These are phyloP conservation scores for Microtus ochrogaster DNA, from an alignment of 2,113 vertebrate genomes.

Conservation along the genomic window DNA sequence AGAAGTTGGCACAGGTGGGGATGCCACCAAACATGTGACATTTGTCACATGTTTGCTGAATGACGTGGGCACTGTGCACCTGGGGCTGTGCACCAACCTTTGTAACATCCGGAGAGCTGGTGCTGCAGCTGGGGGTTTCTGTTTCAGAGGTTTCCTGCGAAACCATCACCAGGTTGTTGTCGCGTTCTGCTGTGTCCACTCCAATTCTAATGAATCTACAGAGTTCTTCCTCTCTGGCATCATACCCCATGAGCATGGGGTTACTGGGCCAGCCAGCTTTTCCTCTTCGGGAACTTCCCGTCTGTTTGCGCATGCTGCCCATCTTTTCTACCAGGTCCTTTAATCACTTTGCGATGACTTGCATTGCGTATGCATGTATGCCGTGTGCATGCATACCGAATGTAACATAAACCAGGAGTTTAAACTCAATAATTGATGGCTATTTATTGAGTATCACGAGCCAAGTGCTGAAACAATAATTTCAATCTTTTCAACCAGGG, in stretches of 20 bases:
- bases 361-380: not conserved
- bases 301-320: not conserved
- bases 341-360: not conserved
- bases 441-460: not conserved
- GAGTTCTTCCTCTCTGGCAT: not conserved
- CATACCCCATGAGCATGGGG: not conserved
- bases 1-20: not conserved
- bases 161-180: not conserved
- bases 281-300: not conserved
- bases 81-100: not conserved
- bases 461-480: not conserved
- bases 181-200: not conserved
- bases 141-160: not conserved
- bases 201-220: not conserved
- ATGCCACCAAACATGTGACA: not conserved
- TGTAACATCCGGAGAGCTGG: not conserved
- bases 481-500: not conserved
- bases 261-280: not conserved
- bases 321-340: conserved; percentile 41
- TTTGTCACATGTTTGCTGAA: not conserved
- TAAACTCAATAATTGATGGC: not conserved
- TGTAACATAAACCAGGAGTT: not conserved
- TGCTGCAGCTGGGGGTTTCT: not conserved
- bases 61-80: not conserved
- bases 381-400: not conserved